Base-by-base conservation (phyloP, 2,888 invertebrate genomes). In the Patella ulyssiponensis region DNA sequence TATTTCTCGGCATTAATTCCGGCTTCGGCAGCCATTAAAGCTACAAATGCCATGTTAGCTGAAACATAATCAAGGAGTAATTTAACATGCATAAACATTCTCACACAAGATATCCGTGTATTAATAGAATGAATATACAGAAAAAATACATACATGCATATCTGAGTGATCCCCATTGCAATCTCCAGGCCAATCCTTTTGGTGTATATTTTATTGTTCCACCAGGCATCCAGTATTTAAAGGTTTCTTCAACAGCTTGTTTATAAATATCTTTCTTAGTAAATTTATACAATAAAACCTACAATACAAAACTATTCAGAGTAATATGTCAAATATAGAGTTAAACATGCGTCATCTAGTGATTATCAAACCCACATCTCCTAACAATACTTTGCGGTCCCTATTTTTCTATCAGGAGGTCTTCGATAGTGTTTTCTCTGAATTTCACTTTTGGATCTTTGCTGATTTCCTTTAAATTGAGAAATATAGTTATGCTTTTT, bases 41-140 rank as follows among this genome's bases (percentile, higher is more conserved):
- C 86, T 5, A 86, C 76, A 58, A 88, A 80, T 2, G 88, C 88
- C 27, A 85, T 82, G 74, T 87, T 87, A 2, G 85, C 89, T 89
- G 79, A 51, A 78, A 76, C 9, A 44, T 4, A 44, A 44, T 7
- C 0, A 44, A 44, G 44, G 44, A 44, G 1, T 44, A 44, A 44
- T 44, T 44, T 44, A 44, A 7, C 9, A 44, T 7, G 44, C 44
- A 44, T 44, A 44, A 44, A 44, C 7, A 44, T 9, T 44, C 7
- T 9, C 9, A 44, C 7, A 44, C 44, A 7, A 7, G 9, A 44
- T 4, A 33, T 44, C 9, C 9, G 44, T 44, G 7, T 44, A 44
- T 7, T 44, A 44, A 7, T 44, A 44, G 44, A 44, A 44, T 44
- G 44, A 44, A 7, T 44, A 5, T 7, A 7, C 7, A 44, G 44